Conservation (phyloP, 2,113 vertebrate species). For the Eretmochelys imbricata region DNA sequence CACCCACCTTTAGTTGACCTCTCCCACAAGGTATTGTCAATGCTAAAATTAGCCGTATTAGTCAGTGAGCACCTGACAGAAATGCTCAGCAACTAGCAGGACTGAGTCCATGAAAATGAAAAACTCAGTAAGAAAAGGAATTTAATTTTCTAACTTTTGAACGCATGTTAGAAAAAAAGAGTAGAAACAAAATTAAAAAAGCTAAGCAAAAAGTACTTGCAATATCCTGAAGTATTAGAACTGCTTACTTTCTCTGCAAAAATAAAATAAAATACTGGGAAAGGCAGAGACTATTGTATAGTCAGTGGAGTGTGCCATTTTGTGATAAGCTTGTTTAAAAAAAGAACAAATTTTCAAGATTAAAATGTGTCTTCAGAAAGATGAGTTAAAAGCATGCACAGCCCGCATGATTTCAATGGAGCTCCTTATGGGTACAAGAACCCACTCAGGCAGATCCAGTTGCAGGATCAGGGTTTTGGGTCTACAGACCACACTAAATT, state of each 20-base stretch:
- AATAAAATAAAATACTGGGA: constrained; percentile 21
- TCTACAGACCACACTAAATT: neutral
- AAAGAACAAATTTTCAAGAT: constrained; percentile 28
- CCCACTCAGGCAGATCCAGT: neutral
- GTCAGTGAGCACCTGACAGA: neutral
- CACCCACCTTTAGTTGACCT: neutral
- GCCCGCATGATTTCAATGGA: neutral
- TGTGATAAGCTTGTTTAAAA: constrained; percentile 30
- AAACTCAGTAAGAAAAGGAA: neutral
- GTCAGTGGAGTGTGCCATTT: neutral
- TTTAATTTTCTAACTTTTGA: neutral
- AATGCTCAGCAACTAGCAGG: neutral
- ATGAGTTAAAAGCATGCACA: constrained; percentile 2
- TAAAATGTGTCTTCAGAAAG: constrained; percentile 17
- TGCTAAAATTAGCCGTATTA: neutral
- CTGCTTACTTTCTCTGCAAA: constrained; percentile 19
- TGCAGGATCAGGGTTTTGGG: neutral
- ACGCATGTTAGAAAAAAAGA: neutral
- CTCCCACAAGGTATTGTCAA: neutral
- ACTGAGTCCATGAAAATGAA: neutral
- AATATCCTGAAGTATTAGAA: neutral
- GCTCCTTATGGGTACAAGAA: neutral
- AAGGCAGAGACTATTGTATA: constrained; percentile 14
- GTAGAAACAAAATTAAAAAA: neutral
- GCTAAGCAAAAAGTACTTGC: neutral